Conservation (phyloP, 2,888 invertebrate genomes). For the Chromoteleia sp. region DNA sequence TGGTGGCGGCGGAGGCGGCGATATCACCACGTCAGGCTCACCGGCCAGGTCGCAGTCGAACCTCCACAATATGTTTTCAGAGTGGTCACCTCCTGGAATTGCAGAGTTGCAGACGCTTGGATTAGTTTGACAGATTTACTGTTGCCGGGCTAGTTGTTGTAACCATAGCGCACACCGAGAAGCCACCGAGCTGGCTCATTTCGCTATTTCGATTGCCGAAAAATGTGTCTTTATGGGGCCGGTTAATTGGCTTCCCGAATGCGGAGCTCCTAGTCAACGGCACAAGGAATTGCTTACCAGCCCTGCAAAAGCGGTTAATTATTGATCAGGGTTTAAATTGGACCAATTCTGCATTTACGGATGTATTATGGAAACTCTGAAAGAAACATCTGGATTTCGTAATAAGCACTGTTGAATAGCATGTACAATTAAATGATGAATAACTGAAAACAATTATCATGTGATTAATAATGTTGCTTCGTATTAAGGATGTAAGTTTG, state of each 20-base stretch:
- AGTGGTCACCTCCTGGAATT: conserved; percentile 83
- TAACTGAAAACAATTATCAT: too few species aligned
- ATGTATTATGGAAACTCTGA: neutral
- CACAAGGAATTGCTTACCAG: conserved; percentile 8
- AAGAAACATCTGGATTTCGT: neutral
- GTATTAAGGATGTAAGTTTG: too few species aligned
- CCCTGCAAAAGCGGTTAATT: conserved; percentile 2
- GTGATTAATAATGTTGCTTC: too few species aligned
- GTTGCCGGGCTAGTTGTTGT: conserved; percentile 20
- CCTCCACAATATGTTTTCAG: conserved; percentile 84
- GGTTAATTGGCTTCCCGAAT: conserved; percentile 20
- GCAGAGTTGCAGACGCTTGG: conserved; percentile 13
- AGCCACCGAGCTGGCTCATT: neutral
- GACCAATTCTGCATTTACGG: neutral
- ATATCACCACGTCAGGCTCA: conserved; percentile 83
- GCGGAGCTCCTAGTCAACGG: neutral
- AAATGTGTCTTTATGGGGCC: conserved; percentile 29
- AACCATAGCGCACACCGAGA: neutral
- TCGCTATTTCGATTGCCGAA: neutral
- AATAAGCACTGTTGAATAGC: too few species aligned
- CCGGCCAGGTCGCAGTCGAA: conserved; percentile 84
- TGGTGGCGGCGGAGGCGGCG: conserved; percentile 78
- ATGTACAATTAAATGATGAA: too few species aligned
- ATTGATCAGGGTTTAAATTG: conserved; percentile 21
- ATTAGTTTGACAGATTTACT: conserved; percentile 49